A percentile compares a stretch with the other conserved stretches of the same genome.
Evolutionary conservation across 37 sponge, comb jelly and placozoan species (phyloP).

Genomic region (Haliclona indistincta): DNA sequence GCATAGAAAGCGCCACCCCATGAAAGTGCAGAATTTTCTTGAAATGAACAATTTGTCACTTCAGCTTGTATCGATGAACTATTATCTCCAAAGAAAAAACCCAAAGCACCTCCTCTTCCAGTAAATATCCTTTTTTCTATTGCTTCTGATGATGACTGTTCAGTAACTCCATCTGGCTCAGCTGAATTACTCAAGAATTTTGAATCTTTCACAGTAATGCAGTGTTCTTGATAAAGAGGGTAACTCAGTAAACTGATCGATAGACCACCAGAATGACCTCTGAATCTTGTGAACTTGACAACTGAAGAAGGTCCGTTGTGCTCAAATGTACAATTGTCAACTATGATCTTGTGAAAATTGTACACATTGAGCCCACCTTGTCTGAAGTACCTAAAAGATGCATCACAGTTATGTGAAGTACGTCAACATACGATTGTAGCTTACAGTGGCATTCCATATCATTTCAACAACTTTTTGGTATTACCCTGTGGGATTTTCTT

Average conservation of each 20-base stretch:
- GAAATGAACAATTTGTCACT: too few species aligned
- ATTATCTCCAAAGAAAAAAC: slow-evolving; percentile 1
- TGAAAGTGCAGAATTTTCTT: too few species aligned
- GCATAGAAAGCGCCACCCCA: too few species aligned
- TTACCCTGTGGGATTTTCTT: too few species aligned
- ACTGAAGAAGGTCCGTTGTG: slow-evolving; percentile 1
- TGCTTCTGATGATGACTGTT: neutral
- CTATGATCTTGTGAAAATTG: slow-evolving; percentile 25
- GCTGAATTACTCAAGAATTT: slow-evolving; percentile 9
- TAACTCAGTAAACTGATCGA: slow-evolving; percentile 39
- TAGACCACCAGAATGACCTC: slow-evolving; percentile 43
- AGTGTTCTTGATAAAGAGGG: too few species aligned
- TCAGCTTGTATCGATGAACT: too few species aligned
- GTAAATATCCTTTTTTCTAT: slow-evolving; percentile 1
- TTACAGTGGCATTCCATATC: too few species aligned
- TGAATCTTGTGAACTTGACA: slow-evolving; percentile 3
- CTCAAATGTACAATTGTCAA: slow-evolving; percentile 14
- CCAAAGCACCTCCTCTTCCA: slow-evolving; percentile 36
- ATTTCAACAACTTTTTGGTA: too few species aligned
- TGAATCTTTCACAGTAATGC: neutral
- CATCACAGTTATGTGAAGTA: too few species aligned
- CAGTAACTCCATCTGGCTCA: neutral
- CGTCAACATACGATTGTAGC: too few species aligned
- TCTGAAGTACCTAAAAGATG: neutral
- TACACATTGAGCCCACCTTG: slow-evolving; percentile 42